These are phyloP conservation scores for Microchrysa polita DNA, from an alignment of 2,888 invertebrate species.

Conservation along the genomic window DNA sequence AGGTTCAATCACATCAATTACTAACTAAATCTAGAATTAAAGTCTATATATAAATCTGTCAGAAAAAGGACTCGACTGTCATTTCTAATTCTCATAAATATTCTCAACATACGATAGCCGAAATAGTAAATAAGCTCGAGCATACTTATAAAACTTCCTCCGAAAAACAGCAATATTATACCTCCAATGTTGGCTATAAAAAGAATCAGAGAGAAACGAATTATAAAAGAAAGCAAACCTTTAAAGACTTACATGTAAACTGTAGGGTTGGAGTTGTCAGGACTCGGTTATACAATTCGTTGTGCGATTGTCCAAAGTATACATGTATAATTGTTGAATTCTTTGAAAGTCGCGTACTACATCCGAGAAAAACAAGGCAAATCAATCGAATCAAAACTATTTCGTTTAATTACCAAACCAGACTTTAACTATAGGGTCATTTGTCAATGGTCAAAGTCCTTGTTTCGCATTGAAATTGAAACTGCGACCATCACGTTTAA, in stretches of 20 bases:
- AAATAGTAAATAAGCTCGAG: conserved; percentile 29
- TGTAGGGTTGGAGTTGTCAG: conserved; percentile 6
- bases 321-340: conserved; percentile 26
- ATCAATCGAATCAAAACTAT: background rate
- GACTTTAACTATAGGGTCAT: background rate
- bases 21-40: background rate
- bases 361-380: background rate
- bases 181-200: conserved; percentile 34
- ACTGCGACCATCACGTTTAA: background rate
- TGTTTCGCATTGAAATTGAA: background rate
- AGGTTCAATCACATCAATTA: background rate
- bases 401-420: background rate
- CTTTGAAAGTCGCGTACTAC: conserved; percentile 28
- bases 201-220: background rate
- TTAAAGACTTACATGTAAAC: conserved; percentile 32
- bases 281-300: conserved; percentile 15
- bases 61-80: conserved; percentile 18
- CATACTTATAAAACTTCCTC: conserved; percentile 30
- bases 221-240: background rate
- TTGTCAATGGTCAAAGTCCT: background rate
- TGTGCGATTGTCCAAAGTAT: conserved; percentile 34
- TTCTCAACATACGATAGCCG: background rate
- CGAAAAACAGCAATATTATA: conserved; percentile 19
- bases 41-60: conserved; percentile 4
- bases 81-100: background rate